Base-by-base conservation (phyloP, 2,797 vertebrate species). In the Todus mexicanus region DNA sequence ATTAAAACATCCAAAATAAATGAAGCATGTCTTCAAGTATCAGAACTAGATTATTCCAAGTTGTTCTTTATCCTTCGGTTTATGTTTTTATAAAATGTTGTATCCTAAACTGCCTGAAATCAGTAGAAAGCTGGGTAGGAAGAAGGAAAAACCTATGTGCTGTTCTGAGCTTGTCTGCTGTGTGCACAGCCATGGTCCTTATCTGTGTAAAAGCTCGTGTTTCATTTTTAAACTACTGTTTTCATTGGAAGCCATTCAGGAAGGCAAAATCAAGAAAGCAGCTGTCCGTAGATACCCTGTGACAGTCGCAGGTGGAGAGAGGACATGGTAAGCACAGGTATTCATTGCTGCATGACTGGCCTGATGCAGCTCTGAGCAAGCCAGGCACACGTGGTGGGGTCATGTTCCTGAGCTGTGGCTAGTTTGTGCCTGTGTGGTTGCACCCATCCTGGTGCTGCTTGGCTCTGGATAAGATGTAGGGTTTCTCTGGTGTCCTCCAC, bases 1-100 rank as follows among this genome's bases (percentile, higher is more conserved):
- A 94, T 94, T 89, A 91, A 92, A 94, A 78, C 51, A 66, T 72
- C 51, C 82, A 63, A 70, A 86, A 70, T 53, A 92, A 94, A 81
- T 87, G 76, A 92, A 94, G 82, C 6, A 0, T 81, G 35, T 48
- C 45, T 83, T 64, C 40, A 47, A 3, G 4, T 76, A 40, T 31
- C 47, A 68, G 73, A 70, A 64, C 25, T 60, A 15, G 21, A 82
- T 84, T 91, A 60, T 86, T 92, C 51, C 23, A 35, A 75, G 70
- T 64, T 84, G 47, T 78, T 86, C 68, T 83, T 83, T 69, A 47
- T 84, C 33, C 40, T 75, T 77, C 74, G 61, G 51, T 87, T 87
- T 89, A 4, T 82, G 8, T 57, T 56, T 88, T 70, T 5, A 29
- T 63, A 48, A 66, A 45, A 54, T 65, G 6, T 53, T 65, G 15